Evolutionary conservation across 2,113 vertebrate genomes (phyloP).

Genomic region (Sorex araneus): DNA sequence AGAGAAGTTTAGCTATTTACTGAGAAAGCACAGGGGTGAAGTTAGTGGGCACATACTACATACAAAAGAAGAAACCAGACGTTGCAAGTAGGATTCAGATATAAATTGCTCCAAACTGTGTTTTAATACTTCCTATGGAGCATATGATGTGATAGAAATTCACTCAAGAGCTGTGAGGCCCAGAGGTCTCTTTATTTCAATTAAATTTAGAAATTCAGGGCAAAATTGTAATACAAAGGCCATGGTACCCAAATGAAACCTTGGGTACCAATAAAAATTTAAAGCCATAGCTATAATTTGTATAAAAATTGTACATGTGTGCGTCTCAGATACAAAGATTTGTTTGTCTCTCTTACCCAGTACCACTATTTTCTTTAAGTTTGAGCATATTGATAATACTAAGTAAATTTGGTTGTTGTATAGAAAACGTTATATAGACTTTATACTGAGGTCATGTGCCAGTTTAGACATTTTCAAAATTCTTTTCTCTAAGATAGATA

Average conservation of each 20-base stretch:
- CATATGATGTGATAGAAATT: neutral
- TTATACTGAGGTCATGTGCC: neutral
- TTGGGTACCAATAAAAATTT: neutral
- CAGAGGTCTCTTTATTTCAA: neutral
- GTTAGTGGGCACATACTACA: neutral
- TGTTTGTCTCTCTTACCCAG: neutral
- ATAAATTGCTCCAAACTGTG: neutral
- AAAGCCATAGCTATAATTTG: neutral
- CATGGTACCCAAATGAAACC: neutral
- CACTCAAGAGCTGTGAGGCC: neutral
- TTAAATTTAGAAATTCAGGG: neutral
- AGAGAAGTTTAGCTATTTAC: neutral
- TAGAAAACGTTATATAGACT: neutral
- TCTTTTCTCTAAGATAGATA: neutral
- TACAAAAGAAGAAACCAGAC: neutral
- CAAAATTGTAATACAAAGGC: neutral
- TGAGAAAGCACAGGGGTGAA: neutral
- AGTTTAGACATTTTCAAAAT: neutral
- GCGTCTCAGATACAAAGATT: neutral
- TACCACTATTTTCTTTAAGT: neutral
- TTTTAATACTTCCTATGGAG: neutral
- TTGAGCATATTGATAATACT: neutral
- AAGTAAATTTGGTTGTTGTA: neutral
- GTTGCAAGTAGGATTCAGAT: neutral
- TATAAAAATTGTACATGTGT: neutral